These are phyloP conservation scores for Aphaenogaster ashmeadi DNA, from an alignment of 1,140 invertebrate genomes.

Conservation along the genomic window DNA sequence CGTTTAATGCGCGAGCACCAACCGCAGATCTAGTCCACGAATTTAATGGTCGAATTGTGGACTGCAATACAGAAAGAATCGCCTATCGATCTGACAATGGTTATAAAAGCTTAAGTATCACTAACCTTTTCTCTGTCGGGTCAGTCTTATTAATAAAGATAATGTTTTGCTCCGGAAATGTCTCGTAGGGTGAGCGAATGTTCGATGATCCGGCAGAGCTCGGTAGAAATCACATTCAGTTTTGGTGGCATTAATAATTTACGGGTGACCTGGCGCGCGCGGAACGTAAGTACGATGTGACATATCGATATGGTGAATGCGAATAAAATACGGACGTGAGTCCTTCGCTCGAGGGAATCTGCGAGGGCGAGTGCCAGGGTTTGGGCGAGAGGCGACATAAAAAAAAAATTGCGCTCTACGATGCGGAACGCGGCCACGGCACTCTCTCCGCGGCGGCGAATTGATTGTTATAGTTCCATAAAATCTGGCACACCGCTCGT, in stretches of 20 bases:
- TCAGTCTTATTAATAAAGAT: conserved; percentile 39
- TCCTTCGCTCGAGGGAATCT: conserved; percentile 19
- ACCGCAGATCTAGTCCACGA: neutral
- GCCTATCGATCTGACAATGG: neutral
- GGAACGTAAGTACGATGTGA: neutral
- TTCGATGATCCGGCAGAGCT: conserved; percentile 27
- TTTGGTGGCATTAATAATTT: conserved; percentile 53
- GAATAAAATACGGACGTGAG: neutral
- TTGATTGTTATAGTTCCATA: conserved; percentile 58
- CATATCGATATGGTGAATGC: neutral
- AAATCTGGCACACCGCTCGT: conserved; percentile 69
- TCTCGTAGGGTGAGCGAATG: conserved; percentile 31
- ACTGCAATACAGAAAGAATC: neutral
- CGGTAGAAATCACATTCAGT: neutral
- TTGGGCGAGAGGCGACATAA: neutral
- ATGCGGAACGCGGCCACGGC: neutral
- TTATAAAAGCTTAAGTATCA: neutral
- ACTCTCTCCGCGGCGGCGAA: neutral
- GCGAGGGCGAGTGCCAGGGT: neutral
- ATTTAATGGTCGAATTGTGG: neutral
- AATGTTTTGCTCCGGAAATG: conserved; percentile 39
- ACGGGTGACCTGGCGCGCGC: neutral
- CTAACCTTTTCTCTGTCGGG: conserved; percentile 22
- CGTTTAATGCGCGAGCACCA: too few species aligned
- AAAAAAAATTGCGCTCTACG: neutral